Evolutionary conservation across 2,888 invertebrate species (phyloP), one percentile per base, ranked within the genome.

Genomic region (Philereme transversata): DNA sequence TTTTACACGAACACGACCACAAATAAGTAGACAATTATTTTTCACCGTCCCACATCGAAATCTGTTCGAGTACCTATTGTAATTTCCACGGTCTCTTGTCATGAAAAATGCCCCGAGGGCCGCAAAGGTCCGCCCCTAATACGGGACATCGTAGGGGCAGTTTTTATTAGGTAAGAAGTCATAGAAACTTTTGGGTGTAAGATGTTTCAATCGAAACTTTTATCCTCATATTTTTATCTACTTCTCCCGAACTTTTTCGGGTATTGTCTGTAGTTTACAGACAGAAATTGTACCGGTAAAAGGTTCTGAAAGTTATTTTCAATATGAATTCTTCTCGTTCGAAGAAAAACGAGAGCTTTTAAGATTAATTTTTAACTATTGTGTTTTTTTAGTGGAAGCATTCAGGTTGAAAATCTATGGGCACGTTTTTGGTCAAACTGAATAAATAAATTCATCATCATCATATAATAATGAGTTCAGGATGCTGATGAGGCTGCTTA

Each of bases 101-200:
- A 60, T 62, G 62, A 69, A 67, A 68, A 69, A 71, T 68, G 64
- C 57, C 69, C 63, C 9, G 3, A 60, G 65, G 63, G 65, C 46
- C 41, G 22, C 50, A 5, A 46, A 60, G 61, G 64, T 65, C 50
- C 66, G 44, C 36, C 41, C 53, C 44, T 67, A 66, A 70, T 70
- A 64, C 52, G 33, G 62, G 54, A 57, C 60, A 58, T 52, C 48
- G 46, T 57, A 49, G 41, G 52, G 50, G 9, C 44, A 47, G 57
- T 51, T 65, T 65, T 68, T 59, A 62, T 58, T 56, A 52, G 49
- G 60, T 57, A 55, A 52, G 49, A 56, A 57, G 56, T 57, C 53
- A 47, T 50, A 22, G 9, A 9, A 63, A 63, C 56, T 63, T 63
- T 58, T 44, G 45, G 55, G 60, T 38, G 60, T 38, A 50, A 46